Conservation (phyloP, 2,113 vertebrate species). For the Ictidomys tridecemlineatus region DNA sequence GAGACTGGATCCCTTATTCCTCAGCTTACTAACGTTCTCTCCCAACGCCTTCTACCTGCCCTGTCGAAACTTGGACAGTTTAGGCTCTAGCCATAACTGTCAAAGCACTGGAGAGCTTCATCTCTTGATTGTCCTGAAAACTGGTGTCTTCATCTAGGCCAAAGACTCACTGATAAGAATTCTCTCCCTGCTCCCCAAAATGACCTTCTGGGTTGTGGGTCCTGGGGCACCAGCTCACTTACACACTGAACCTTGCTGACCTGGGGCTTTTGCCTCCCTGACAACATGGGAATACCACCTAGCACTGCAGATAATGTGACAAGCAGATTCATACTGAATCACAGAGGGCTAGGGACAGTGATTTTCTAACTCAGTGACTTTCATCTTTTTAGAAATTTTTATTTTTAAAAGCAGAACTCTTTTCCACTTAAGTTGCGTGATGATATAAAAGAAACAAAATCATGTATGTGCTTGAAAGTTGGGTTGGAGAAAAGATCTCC, state of each 20-base stretch:
- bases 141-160: neutral
- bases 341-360: neutral
- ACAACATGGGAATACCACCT: neutral
- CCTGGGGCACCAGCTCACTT: neutral
- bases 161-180: neutral
- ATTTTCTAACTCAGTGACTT: neutral
- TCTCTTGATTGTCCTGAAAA: slow-evolving; percentile 8
- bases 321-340: neutral
- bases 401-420: neutral
- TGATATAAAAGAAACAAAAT: slow-evolving; percentile 41
- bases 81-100: neutral
- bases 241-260: neutral
- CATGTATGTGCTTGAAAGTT: neutral
- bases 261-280: neutral
- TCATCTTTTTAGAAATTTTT: neutral
- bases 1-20: neutral
- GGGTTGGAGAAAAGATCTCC: neutral
- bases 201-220: neutral
- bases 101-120: neutral
- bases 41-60: neutral
- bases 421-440: neutral
- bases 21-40: neutral
- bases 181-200: neutral
- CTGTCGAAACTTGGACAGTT: neutral
- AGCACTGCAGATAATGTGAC: neutral